Base-by-base conservation (phyloP, 2,113 vertebrate species). In the Bubo scandiacus region DNA sequence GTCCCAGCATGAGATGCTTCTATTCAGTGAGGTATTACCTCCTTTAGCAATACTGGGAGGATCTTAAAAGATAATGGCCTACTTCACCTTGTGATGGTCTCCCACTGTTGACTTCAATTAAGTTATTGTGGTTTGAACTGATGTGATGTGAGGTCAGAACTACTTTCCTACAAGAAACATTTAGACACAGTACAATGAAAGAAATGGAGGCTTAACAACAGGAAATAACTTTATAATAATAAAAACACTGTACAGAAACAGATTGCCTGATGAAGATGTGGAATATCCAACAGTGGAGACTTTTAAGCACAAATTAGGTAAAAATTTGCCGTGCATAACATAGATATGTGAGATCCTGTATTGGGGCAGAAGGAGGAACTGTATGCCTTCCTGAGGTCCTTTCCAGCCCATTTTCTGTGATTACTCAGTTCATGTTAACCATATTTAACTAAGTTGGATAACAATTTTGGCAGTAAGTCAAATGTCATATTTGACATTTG, bases 301-400 rank as follows among this genome's bases (percentile, higher is more conserved):
- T 80, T 80, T 74, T 22, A 75, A 86, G 8, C 23, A 26, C 3
- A 1, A 12, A n/a, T 66, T 49, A 57, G 40, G 13, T 26, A 89
- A 67, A 15, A 79, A 58, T 72, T 72, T 80, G n/a, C 27, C 16
- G 3, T 29, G 30, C 4, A 2, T 40, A 75, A 6, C 15, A 26
- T 4, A 67, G 34, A 12, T 47, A 62, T 5, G 9, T 23, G 27
- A 87, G 47, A 81, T 55, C 14, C 15, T 77, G 38, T 6, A 30
- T 0, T 0, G 0, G 4, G 18, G 11, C 19, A 62, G 66, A 82
- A 55, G 20, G 6, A 58, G 12, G 9, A 89, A 54, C 27, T 45
- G 2, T 45, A 20, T 62, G 34, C 22, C 7, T 72, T 71, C 26
- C 62, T 49, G 21, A 83, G 14, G n/a, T 67, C 42, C 14, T 84